Evolutionary conservation across 2,888 invertebrate genomes (phyloP), one percentile per base, ranked within the genome.

Genomic region (Euzetes globulus): DNA sequence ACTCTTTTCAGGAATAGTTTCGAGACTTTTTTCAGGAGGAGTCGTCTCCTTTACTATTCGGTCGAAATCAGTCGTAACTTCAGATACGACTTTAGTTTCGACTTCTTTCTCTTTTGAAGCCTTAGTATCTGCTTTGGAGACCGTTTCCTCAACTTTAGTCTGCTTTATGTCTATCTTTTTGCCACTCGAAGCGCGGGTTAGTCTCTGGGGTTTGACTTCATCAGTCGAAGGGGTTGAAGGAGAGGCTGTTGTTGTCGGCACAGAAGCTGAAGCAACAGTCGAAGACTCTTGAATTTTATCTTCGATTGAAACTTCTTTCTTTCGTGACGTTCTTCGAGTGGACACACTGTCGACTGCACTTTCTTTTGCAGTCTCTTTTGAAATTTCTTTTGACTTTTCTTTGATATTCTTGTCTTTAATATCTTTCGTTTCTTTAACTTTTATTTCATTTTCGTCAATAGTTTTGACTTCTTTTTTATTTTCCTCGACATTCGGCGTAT

Each of bases 31-130:
- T n/a, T n/a, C 19, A 25, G 41, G 9, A 19, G 45, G n/a, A n/a
- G 33, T 68, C 1, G 33, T 45, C 15, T 22, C 11, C 25, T 41
- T 45, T 15, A 70, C 17, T 2, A 70, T 70, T 45, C n/a, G 45
- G 47, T 70, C 70, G 47, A 70, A 70, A 27, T 70, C 70, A 45
- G 3, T n/a, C 63, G 2, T 9, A 63, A 17, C 33, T 33, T 63
- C 27, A 1, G 15, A 15, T 17, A 33, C 33, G 15, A 63, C 15
- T 58, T 25, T 58, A 27, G 25, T 58, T 25, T 58, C 25, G 58
- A 27, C 11, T 2, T 58, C 27, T 13, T 22, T 58, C 25, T 58
- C 27, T 5, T 41, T 41, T 9, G 41, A 41, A 41, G 1, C 11
- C 13, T 58, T 19, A 19, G 9, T 19, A 13, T 27, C 25, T 22